Conservation (phyloP, 2,797 vertebrate species). For the Propithecus deckenii region DNA sequence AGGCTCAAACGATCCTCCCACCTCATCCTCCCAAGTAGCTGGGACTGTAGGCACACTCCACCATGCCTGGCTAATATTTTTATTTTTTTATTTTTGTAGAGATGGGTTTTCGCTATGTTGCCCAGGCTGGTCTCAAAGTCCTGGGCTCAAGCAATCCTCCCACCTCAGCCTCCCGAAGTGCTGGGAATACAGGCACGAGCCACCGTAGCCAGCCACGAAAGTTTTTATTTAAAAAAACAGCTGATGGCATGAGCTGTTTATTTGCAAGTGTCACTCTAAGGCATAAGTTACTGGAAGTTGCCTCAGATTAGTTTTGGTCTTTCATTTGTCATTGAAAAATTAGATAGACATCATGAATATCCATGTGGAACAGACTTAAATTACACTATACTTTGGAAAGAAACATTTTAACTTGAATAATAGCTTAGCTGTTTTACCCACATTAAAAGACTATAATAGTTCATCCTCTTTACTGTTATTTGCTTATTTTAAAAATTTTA, state of each 20-base stretch:
- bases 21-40: background rate
- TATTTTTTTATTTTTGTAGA: background rate
- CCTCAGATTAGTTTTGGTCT: background rate
- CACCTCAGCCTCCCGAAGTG: background rate
- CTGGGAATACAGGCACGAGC: background rate
- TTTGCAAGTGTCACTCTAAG: background rate
- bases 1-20: background rate
- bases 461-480: background rate
- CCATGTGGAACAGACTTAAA: background rate
- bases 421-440: conserved; percentile 5
- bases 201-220: background rate
- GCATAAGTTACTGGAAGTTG: background rate
- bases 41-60: background rate
- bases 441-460: background rate
- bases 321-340: conserved; percentile 33
- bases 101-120: background rate
- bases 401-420: background rate
- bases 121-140: background rate
- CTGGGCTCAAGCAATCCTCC: background rate
- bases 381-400: background rate
- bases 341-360: conserved; percentile 4
- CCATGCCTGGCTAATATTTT: background rate
- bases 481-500: conserved; percentile 38
- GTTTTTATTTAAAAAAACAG: background rate
- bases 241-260: background rate